Base-by-base conservation (phyloP, 1,140 invertebrate species). In the Chrysopa pallens region DNA sequence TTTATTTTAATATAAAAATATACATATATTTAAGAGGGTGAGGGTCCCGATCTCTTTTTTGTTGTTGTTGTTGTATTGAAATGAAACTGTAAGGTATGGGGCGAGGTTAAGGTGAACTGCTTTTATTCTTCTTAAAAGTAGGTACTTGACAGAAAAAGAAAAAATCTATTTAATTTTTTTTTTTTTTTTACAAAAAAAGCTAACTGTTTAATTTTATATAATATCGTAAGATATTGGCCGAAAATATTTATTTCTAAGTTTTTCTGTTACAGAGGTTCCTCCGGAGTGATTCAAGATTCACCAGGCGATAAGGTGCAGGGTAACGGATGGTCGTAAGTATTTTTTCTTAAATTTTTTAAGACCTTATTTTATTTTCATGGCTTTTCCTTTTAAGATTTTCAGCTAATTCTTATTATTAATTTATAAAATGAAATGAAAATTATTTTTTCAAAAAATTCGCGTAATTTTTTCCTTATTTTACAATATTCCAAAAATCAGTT, bases 241-340 rank as follows among this genome's bases (percentile, higher is more conserved):
- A 23, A 23, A 23, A 5, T 23, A 23, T 3, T 23, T 23, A 23
- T 23, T 23, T 23, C 17, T 2, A 23, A 23, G 5, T 45, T 56
- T 60, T 55, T 58, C 62, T 57, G 50, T 69, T 66, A 39, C 61
- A 69, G 67, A 59, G 59, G 59, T 56, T 62, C 59, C 55, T 57
- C 58, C 54, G 56, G 53, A 54, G 60, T 60, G 58, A 61, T 64
- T 60, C 61, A 62, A 48, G 67, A 67, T 47, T 60, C 62, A 44
- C 63, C 63, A 36, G 48, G 51, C 43, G 49, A 60, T 50, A 58
- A 57, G 57, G 65, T 63, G 51, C 54, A 67, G 52, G 61, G 60
- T 53, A 66, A 66, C 54, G 64, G 64, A 56, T 69, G 67, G 67
- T 68, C 66, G 67, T 70, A 61, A 68, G 67, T 68, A 52, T 48